Conservation (phyloP, 2,888 invertebrate species). For the Bursaphelenchus okinawaensis region DNA sequence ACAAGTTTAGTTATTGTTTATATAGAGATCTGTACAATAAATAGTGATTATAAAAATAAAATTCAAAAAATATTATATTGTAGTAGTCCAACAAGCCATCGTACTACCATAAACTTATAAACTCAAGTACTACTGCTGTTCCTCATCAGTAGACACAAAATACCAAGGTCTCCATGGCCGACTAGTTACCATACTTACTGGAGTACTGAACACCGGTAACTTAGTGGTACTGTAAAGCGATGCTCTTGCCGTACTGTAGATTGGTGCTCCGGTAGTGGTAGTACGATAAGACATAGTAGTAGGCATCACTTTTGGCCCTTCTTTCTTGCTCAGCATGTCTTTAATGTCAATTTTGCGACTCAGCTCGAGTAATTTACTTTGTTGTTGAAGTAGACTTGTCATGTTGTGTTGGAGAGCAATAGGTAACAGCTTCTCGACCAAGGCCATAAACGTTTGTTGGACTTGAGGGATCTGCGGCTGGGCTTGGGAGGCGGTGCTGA, state of each 20-base stretch:
- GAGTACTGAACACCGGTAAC: too few species aligned
- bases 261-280: neutral
- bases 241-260: neutral
- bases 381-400: neutral
- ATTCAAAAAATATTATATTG: too few species aligned
- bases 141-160: neutral
- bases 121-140: too few species aligned
- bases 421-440: conserved; percentile 9
- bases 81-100: too few species aligned
- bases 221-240: neutral
- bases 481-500: neutral
- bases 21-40: too few species aligned
- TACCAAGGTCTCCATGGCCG: neutral
- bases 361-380: neutral
- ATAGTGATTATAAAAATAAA: too few species aligned
- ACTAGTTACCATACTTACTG: neutral
- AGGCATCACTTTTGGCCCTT: neutral
- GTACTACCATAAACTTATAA: too few species aligned
- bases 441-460: neutral
- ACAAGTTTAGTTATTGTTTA: too few species aligned
- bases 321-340: neutral
- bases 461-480: neutral
- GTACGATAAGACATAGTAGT: too few species aligned
- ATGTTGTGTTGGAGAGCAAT: neutral
- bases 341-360: neutral